phyloP scores from a whole-genome alignment of 2,888 invertebrate species.

The Trisateles emortualis region DNA sequence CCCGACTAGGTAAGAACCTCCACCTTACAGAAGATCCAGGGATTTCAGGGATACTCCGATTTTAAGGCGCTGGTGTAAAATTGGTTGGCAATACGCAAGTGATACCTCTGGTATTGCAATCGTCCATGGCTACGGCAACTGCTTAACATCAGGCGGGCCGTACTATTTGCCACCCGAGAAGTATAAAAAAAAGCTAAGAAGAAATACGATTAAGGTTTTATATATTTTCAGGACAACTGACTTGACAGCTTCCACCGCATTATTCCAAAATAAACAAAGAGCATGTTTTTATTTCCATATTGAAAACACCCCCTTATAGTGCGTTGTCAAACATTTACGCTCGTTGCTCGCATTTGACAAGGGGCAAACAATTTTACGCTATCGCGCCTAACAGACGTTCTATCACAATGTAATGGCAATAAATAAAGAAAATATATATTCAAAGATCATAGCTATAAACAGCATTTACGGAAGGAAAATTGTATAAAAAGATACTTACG shows the following conservation, averaged over 20 bases:
- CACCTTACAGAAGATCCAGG: too few relatives aligned
- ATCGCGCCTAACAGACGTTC: conserved; percentile 52
- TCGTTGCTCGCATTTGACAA: conserved; percentile 59
- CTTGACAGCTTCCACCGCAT: neutral
- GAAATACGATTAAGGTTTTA: too few relatives aligned
- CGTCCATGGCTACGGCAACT: too few relatives aligned
- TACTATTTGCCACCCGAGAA: too few relatives aligned
- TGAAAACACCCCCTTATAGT: conserved; percentile 37
- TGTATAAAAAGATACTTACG: neutral
- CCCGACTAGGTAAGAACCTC: too few relatives aligned
- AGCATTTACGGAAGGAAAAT: neutral
- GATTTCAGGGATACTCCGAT: too few relatives aligned
- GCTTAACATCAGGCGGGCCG: too few relatives aligned
- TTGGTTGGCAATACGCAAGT: too few relatives aligned
- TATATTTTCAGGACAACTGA: too few relatives aligned
- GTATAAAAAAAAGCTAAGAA: too few relatives aligned
- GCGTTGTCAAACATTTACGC: conserved; percentile 68
- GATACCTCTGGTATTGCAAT: too few relatives aligned
- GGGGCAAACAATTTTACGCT: conserved; percentile 66
- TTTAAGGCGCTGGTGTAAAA: too few relatives aligned
- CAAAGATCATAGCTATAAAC: neutral
- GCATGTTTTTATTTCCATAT: conserved; percentile 49
- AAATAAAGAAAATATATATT: conserved; percentile 50
- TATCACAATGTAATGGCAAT: conserved; percentile 51
- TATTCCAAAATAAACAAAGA: conserved; percentile 19